Percentiles rank a stretch among this genome's conserved stretches.
Conservation (phyloP, 2,797 vertebrate genomes). For the Glyptemys insculpta region DNA sequence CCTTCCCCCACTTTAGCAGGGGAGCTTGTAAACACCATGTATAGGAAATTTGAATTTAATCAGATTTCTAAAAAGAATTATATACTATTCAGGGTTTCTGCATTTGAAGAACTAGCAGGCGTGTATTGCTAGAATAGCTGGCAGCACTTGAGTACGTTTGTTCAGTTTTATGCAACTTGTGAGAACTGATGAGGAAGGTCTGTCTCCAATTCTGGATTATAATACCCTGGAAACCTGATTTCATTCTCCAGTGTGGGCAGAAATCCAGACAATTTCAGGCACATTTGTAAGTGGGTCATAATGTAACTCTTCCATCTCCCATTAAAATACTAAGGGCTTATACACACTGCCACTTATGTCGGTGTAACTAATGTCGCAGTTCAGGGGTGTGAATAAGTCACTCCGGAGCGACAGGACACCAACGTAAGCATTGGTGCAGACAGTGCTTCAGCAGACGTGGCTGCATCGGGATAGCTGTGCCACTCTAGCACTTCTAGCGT, state of each 20-base stretch:
- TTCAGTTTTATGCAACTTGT: neutral
- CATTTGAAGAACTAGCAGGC: neutral
- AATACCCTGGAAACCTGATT: slow-evolving; percentile 46
- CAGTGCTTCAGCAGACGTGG: too few relatives aligned
- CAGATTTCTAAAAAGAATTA: slow-evolving; percentile 37
- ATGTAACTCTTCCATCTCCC: slow-evolving; percentile 47
- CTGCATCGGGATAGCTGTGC: neutral
- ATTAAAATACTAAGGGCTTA: slow-evolving; percentile 37
- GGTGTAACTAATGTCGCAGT: neutral
- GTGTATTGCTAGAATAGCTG: neutral
- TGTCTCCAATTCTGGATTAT: neutral
- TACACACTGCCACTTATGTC: neutral
- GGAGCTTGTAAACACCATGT: slow-evolving; percentile 31
- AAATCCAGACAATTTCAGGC: slow-evolving; percentile 43
- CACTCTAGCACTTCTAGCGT: neutral
- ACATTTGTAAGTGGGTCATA: slow-evolving; percentile 50
- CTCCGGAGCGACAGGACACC: too few relatives aligned
- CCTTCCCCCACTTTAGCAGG: slow-evolving; percentile 53
- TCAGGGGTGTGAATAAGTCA: neutral
- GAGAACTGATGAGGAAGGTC: neutral
- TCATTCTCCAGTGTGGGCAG: neutral
- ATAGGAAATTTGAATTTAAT: slow-evolving; percentile 56
- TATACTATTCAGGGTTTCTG: slow-evolving; percentile 27
- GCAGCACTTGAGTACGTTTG: neutral
- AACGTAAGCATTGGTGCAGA: too few relatives aligned